phyloP scores from a whole-genome alignment of 1,140 invertebrate species.

The Papilio polytes region DNA sequence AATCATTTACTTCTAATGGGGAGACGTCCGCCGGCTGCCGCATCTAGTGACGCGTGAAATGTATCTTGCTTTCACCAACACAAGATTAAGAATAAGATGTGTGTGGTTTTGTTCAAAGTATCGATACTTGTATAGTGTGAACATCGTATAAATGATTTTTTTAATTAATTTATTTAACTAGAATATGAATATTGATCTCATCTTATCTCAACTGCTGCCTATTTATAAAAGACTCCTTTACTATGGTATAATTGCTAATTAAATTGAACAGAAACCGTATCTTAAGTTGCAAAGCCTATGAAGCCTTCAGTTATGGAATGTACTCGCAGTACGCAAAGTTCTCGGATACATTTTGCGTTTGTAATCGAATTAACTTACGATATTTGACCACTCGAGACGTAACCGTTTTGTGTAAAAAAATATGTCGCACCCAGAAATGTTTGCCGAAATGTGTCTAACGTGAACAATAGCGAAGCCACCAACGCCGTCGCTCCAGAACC shows the following conservation, averaged over 20 bases:
- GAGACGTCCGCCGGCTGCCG: conserved; percentile 65
- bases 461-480: conserved; percentile 76
- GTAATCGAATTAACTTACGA: conserved; percentile 51
- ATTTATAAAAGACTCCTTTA: too few species aligned
- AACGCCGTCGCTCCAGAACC: conserved; percentile 66
- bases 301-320: not conserved
- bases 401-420: conserved; percentile 52
- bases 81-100: conserved; percentile 12
- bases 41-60: conserved; percentile 51
- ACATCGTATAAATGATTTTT: not conserved
- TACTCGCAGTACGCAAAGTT: not conserved
- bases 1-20: conserved; percentile 80
- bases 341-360: not conserved
- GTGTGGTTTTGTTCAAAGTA: not conserved
- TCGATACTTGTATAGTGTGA: not conserved
- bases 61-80: conserved; percentile 28
- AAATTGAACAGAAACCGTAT: too few species aligned
- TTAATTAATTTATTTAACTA: too few species aligned
- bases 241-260: too few species aligned
- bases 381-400: conserved; percentile 66
- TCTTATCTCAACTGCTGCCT: too few species aligned
- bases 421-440: conserved; percentile 63
- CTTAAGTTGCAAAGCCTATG: not conserved
- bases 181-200: too few species aligned
- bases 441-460: conserved; percentile 64